phyloP scores from a whole-genome alignment of 2,797 vertebrate species.

The Vireo griseus region DNA sequence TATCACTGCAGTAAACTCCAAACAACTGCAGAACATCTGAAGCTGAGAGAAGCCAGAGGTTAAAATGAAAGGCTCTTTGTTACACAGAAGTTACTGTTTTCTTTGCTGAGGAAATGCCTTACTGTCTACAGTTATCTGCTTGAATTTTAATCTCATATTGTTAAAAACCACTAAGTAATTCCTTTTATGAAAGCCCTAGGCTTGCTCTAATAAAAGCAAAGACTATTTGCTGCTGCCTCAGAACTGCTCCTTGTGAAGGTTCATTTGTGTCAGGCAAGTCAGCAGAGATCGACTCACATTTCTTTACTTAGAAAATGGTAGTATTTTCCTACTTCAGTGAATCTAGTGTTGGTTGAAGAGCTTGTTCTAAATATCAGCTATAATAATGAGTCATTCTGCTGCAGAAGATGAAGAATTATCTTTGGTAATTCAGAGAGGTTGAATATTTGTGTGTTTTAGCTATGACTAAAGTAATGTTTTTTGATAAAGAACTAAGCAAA shows the following conservation, averaged over 20 bases:
- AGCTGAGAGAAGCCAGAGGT: neutral
- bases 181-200: neutral
- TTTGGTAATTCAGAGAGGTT: neutral
- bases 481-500: neutral
- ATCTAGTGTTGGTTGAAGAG: neutral
- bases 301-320: neutral
- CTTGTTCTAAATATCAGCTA: neutral
- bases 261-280: neutral
- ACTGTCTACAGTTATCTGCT: neutral
- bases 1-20: neutral
- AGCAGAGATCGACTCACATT: neutral
- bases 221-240: neutral
- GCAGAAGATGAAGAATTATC: neutral
- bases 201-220: neutral
- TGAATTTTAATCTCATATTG: neutral
- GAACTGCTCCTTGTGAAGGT: neutral
- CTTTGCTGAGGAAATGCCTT: neutral
- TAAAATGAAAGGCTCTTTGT: neutral
- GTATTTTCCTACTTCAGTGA: neutral
- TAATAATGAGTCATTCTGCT: neutral
- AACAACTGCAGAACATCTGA: neutral
- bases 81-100: neutral
- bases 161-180: neutral
- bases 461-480: neutral
- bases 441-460: neutral